Evolutionary conservation across 53 echinoderm and acorn worm genomes (phyloP).

Genomic region (Astropecten irregularis): DNA sequence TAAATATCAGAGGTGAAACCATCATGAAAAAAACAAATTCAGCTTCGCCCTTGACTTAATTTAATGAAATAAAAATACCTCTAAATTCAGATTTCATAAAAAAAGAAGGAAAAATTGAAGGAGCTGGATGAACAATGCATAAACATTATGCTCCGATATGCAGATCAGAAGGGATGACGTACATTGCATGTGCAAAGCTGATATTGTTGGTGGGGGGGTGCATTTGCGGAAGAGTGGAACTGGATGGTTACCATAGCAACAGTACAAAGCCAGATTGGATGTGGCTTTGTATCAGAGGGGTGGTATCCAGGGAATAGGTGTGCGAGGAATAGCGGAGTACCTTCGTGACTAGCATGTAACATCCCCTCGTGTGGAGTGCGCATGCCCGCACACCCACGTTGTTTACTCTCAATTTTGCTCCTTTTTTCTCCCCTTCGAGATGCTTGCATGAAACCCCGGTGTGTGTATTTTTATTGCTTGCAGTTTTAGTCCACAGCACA

Average conservation of each 20-base stretch:
- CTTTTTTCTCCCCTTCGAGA: background rate
- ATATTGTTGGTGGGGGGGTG: background rate
- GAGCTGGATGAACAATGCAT: too few relatives aligned
- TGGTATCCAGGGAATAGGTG: background rate
- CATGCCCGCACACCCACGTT: constrained; percentile 15
- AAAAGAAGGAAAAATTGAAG: background rate
- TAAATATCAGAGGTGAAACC: constrained; percentile 1
- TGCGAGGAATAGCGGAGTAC: background rate
- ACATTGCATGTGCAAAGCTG: background rate
- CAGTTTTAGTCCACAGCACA: background rate
- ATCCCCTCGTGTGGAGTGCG: background rate
- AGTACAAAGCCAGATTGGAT: background rate
- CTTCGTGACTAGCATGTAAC: background rate
- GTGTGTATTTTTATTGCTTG: background rate
- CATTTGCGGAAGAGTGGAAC: constrained; percentile 27
- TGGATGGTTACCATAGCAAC: constrained; percentile 36
- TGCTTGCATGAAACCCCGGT: background rate
- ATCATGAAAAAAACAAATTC: background rate
- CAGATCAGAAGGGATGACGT: too few relatives aligned
- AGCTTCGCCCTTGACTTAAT: constrained; percentile 28
- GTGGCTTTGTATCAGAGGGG: background rate
- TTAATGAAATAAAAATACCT: background rate
- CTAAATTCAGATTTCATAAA: too few relatives aligned
- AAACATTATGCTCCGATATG: too few relatives aligned
- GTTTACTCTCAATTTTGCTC: background rate